phyloP scores from a whole-genome alignment of 2,113 vertebrate genomes.

The Pipa parva region DNA sequence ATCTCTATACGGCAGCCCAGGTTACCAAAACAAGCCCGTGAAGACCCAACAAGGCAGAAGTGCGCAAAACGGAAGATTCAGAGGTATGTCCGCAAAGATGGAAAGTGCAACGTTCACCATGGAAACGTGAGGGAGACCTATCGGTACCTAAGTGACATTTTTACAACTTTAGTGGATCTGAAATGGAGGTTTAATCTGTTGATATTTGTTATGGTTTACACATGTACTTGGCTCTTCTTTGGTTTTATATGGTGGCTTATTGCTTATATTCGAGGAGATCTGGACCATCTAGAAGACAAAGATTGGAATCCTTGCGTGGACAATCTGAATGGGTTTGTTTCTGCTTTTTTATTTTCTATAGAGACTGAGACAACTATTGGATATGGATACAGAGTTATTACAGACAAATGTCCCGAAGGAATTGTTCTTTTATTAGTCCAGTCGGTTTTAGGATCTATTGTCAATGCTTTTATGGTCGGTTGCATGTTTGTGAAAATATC shows the following conservation, averaged over 20 bases:
- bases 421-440: conserved; percentile 92
- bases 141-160: conserved; percentile 94
- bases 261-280: conserved; percentile 89
- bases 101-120: conserved; percentile 96
- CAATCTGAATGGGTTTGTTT: conserved; percentile 94
- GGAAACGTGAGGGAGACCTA: conserved; percentile 95
- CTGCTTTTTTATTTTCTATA: conserved; percentile 97
- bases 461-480: conserved; percentile 98
- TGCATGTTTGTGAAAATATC: conserved; percentile 99
- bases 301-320: conserved; percentile 94
- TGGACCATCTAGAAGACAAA: conserved; percentile 87
- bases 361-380: conserved; percentile 98
- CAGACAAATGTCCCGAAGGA: conserved; percentile 95
- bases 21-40: conserved; percentile 84
- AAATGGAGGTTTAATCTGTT: conserved; percentile 97
- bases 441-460: conserved; percentile 95
- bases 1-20: conserved; percentile 78
- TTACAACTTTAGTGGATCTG: conserved; percentile 95
- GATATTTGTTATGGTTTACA: conserved; percentile 97
- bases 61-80: conserved; percentile 80
- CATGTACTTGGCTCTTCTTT: conserved; percentile 95
- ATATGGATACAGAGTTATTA: conserved; percentile 97
- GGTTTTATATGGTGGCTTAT: conserved; percentile 99
- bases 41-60: conserved; percentile 79
- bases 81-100: conserved; percentile 94